A percentile compares a stretch with the other conserved stretches of the same genome.
Evolutionary conservation across 2,797 vertebrate genomes (phyloP).

Genomic region (Rhinophrynus dorsalis): DNA sequence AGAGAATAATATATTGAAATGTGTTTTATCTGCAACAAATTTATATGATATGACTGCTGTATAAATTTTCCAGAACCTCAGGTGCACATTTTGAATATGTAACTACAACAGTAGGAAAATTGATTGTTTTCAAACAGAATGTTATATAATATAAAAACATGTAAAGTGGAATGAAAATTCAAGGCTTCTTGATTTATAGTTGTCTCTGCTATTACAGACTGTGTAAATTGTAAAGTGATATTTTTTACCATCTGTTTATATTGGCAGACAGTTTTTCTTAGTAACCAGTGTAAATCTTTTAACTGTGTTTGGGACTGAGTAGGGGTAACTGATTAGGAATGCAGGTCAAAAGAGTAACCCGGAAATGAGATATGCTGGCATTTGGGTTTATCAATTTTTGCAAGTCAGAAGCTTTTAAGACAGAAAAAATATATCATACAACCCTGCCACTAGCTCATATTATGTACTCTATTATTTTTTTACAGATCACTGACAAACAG

Average conservation of each 20-base stretch:
- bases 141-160: slow-evolving; percentile 1
- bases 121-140: neutral
- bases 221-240: slow-evolving; percentile 34
- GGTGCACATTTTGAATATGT: neutral
- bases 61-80: neutral
- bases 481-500: too few species aligned
- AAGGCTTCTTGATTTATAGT: slow-evolving; percentile 4
- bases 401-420: neutral
- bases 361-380: slow-evolving; percentile 8
- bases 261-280: slow-evolving; percentile 24
- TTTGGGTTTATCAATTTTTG: neutral
- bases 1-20: neutral
- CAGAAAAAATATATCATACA: too few species aligned
- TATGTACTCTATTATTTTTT: too few species aligned
- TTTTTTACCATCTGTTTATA: slow-evolving; percentile 33
- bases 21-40: neutral
- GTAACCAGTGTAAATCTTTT: slow-evolving; percentile 12
- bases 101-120: neutral
- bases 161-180: neutral
- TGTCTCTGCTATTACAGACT: neutral
- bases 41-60: neutral
- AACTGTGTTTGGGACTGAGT: slow-evolving; percentile 17
- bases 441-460: too few species aligned
- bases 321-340: slow-evolving; percentile 33
- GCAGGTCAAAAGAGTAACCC: slow-evolving; percentile 23